Evolutionary conservation across 2,113 vertebrate genomes (phyloP).

Genomic region (Stegastes partitus): DNA sequence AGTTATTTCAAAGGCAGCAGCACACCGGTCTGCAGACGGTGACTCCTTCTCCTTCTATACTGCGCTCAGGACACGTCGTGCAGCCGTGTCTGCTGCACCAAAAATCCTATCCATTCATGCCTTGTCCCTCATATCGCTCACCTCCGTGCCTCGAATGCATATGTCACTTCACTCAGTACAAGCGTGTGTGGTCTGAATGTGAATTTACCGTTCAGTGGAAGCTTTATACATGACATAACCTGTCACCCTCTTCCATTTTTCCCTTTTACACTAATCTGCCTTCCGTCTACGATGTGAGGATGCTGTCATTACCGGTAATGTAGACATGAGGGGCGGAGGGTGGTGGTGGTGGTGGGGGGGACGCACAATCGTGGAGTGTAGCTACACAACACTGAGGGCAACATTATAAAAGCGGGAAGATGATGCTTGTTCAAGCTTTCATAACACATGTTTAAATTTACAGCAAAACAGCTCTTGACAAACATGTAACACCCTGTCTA

Average conservation of each 20-base stretch:
- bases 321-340: conserved; percentile 10
- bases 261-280: conserved; percentile 18
- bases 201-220: conserved; percentile 28
- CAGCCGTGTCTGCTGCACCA: conserved; percentile 44
- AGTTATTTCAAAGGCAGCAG: conserved; percentile 31
- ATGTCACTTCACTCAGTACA: conserved; percentile 22
- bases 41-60: conserved; percentile 37
- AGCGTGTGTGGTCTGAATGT: conserved; percentile 58
- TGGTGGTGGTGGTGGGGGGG: no score
- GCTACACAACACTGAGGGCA: not conserved
- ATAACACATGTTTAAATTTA: conserved; percentile 1
- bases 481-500: not conserved
- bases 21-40: conserved; percentile 27
- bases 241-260: conserved; percentile 20
- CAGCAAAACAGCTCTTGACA: not conserved
- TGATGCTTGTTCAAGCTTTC: not conserved
- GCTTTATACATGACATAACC: conserved; percentile 36
- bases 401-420: conserved; percentile 1
- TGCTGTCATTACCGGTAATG: conserved; percentile 15
- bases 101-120: conserved; percentile 47
- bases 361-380: not conserved
- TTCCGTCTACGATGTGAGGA: conserved; percentile 1
- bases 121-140: conserved; percentile 26
- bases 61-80: conserved; percentile 28
- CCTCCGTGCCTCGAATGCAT: conserved; percentile 50